phyloP scores from a whole-genome alignment of 2,113 vertebrate species.

The Nannospalax galili region DNA sequence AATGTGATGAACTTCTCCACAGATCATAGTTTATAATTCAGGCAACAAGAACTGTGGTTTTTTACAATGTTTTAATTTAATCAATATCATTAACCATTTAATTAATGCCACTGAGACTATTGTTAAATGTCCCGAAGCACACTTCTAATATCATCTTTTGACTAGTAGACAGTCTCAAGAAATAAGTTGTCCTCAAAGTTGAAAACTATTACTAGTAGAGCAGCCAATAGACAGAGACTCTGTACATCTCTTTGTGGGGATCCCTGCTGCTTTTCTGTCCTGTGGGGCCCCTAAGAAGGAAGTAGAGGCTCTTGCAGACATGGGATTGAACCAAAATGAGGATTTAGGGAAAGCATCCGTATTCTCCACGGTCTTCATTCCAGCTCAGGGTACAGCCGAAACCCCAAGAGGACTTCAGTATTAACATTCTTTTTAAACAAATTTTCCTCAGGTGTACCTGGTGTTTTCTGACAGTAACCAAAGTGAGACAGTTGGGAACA shows the following conservation, averaged over 20 bases:
- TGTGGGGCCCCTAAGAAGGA: neutral
- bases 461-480: neutral
- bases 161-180: neutral
- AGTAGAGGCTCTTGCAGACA: neutral
- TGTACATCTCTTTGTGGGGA: neutral
- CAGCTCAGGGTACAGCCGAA: neutral
- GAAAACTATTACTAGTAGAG: neutral
- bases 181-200: neutral
- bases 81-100: too few relatives aligned
- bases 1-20: neutral
- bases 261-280: accelerated
- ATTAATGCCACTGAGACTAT: too few relatives aligned
- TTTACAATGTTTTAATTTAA: neutral
- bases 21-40: neutral
- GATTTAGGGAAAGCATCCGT: neutral
- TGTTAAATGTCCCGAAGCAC: neutral
- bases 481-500: neutral
- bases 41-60: neutral
- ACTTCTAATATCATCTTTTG: neutral
- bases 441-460: neutral
- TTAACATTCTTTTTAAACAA: neutral
- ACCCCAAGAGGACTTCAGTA: neutral
- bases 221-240: too few relatives aligned
- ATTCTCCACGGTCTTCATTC: neutral
- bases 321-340: neutral